These are phyloP conservation scores for Pteronura brasiliensis DNA, from an alignment of 2,113 vertebrate genomes.

Conservation along the genomic window DNA sequence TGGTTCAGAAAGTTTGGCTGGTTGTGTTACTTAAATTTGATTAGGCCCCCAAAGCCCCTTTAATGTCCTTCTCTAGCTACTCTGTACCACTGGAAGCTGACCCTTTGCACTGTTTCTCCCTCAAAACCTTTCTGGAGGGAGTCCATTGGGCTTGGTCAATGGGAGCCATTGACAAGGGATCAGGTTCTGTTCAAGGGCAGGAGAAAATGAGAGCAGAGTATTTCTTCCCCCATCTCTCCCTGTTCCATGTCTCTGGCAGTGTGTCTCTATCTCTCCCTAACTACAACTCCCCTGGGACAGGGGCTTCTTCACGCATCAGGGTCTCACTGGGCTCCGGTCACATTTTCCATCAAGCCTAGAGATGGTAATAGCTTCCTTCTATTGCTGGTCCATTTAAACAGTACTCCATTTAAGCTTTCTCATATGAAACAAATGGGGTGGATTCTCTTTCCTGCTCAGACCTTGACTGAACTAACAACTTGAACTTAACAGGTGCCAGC, in stretches of 20 bases:
- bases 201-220: neutral
- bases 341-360: neutral
- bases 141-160: fast-evolving
- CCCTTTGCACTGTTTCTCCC: neutral
- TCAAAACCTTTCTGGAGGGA: neutral
- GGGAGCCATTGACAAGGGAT: neutral
- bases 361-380: neutral
- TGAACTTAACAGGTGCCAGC: neutral
- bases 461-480: neutral
- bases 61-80: neutral
- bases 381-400: neutral
- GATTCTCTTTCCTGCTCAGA: neutral
- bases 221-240: neutral
- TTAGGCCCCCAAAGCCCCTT: neutral
- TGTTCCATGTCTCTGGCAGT: neutral
- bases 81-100: neutral
- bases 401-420: neutral
- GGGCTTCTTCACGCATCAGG: neutral
- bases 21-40: too few species aligned
- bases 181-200: neutral
- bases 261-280: neutral
- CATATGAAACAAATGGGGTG: neutral
- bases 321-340: neutral
- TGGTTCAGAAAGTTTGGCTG: fast-evolving
- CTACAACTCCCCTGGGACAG: neutral